phyloP scores from a whole-genome alignment of 2,888 invertebrate genomes.

The Lepidocyrtoides sp. region DNA sequence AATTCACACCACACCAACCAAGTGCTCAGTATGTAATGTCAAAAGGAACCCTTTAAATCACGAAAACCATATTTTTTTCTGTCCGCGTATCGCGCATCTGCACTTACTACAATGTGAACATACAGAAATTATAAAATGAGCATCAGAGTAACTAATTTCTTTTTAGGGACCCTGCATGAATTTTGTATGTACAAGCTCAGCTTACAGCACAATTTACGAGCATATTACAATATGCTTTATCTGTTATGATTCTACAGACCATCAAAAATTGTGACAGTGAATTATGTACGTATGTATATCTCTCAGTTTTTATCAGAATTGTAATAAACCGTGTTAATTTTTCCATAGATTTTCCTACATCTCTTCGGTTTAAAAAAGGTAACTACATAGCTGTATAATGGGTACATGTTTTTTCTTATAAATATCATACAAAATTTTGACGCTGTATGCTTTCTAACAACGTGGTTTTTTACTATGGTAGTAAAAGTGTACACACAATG shows the following conservation, averaged over 20 bases:
- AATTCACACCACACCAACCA: constrained; percentile 55
- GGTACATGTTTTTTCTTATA: no score
- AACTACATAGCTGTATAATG: no score
- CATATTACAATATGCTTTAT: background rate
- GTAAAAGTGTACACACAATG: no score
- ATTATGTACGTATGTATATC: constrained; percentile 40
- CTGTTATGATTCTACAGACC: constrained; percentile 9
- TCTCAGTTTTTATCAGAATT: no score
- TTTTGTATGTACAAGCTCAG: constrained; percentile 35
- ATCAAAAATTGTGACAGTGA: constrained; percentile 58
- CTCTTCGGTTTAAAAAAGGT: background rate
- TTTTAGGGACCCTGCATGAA: constrained; percentile 15
- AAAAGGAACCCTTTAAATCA: constrained; percentile 52
- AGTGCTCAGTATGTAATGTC: constrained; percentile 3
- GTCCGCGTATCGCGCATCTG: background rate
- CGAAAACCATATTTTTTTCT: constrained; percentile 5
- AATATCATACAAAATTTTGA: no score
- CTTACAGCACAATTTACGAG: background rate
- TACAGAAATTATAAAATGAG: constrained; percentile 9
- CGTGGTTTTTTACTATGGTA: no score
- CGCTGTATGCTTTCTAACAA: no score
- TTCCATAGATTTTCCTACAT: constrained; percentile 12
- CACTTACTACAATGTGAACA: background rate
- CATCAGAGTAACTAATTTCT: constrained; percentile 8
- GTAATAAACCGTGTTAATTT: no score